Conservation (phyloP, 2,888 invertebrate species). For the Automeris io region DNA sequence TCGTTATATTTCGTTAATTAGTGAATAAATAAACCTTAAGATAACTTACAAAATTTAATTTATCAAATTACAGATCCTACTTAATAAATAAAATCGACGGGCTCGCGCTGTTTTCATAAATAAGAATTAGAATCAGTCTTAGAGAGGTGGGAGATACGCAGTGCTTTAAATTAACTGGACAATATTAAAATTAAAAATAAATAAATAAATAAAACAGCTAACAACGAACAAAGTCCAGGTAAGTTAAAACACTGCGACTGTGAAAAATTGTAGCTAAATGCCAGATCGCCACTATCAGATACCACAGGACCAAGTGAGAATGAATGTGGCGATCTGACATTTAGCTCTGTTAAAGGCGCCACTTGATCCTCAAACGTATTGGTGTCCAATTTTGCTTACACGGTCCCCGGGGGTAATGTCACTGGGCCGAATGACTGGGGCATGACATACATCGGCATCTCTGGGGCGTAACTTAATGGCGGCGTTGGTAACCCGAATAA, state of each 20-base stretch:
- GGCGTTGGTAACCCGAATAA: constrained; percentile 65
- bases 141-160: constrained; percentile 32
- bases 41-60: constrained; percentile 41
- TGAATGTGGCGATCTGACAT: constrained; percentile 67
- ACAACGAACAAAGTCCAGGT: constrained; percentile 36
- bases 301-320: constrained; percentile 54
- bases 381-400: constrained; percentile 65
- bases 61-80: constrained; percentile 62
- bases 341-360: constrained; percentile 54
- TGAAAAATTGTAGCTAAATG: constrained; percentile 54
- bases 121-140: constrained; percentile 53
- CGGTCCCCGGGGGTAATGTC: constrained; percentile 42
- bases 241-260: constrained; percentile 56
- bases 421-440: constrained; percentile 56
- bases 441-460: constrained; percentile 68
- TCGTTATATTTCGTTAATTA: constrained; percentile 55
- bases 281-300: constrained; percentile 58
- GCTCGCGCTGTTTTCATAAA: constrained; percentile 56
- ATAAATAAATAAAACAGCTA: constrained; percentile 24
- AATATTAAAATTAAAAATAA: constrained; percentile 12
- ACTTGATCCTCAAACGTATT: constrained; percentile 61
- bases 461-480: constrained; percentile 53
- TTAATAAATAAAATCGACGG: constrained; percentile 72
- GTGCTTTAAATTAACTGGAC: constrained; percentile 49
- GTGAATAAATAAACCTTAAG: constrained; percentile 70